These are phyloP conservation scores for Stegophylla sp. DNA, from an alignment of 2,888 invertebrate species.

Conservation along the genomic window DNA sequence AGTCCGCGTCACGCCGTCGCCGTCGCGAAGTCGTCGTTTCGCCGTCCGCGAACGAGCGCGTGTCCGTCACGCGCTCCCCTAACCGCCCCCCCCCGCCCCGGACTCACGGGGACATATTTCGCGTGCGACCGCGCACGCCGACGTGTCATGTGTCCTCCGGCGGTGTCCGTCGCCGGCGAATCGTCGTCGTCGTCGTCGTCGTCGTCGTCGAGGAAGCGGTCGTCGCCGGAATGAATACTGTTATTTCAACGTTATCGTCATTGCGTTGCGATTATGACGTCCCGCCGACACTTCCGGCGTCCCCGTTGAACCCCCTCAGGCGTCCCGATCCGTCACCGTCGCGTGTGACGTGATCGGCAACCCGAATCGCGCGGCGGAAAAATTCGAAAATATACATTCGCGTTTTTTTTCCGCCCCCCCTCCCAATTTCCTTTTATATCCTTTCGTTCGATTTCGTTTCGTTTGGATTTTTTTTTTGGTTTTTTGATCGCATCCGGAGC, in stretches of 20 bases:
- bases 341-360: no score
- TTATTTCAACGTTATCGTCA: no score
- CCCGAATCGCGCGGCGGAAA: no score
- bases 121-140: neutral
- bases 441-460: neutral
- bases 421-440: neutral
- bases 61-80: neutral
- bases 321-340: no score
- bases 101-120: no score
- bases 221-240: constrained; percentile 35
- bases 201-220: neutral
- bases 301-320: neutral
- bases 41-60: neutral
- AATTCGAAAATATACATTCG: neutral
- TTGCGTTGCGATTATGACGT: neutral
- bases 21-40: constrained; percentile 5
- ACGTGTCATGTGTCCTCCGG: neutral
- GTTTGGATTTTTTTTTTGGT: no score
- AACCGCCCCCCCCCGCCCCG: neutral
- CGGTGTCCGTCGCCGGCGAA: neutral
- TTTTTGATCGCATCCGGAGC: no score
- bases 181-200: neutral
- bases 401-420: neutral
- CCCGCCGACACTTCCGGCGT: neutral
- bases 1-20: neutral